Conservation (phyloP, 35 echinoderm and acorn worm species). For the Chiridota heheva region DNA sequence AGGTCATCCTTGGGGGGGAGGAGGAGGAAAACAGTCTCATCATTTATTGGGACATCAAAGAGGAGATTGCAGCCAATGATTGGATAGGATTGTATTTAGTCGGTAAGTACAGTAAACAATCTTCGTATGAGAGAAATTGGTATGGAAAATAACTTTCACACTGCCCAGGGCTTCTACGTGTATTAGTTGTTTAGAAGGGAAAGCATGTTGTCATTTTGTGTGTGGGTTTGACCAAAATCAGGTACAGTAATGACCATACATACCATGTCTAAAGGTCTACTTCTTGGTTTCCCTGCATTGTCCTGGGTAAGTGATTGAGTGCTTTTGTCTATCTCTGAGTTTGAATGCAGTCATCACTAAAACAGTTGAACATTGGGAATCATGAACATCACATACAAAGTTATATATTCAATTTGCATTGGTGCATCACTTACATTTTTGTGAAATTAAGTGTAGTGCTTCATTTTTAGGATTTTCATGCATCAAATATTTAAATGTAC, state of each 20-base stretch:
- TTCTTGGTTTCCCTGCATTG: background rate
- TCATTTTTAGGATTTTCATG: too few species aligned
- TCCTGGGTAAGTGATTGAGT: too few species aligned
- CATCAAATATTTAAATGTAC: too few species aligned
- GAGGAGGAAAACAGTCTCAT: conserved; percentile 64
- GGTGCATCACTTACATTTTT: too few species aligned
- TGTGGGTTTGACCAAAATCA: background rate
- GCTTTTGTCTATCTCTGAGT: too few species aligned
- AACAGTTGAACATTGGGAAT: too few species aligned
- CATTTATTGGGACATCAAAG: conserved; percentile 92
- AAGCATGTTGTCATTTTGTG: background rate
- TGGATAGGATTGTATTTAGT: conserved; percentile 93
- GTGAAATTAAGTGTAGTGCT: too few species aligned
- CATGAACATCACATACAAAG: too few species aligned
- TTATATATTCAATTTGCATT: too few species aligned
- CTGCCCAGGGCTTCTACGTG: background rate
- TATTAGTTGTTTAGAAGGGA: background rate
- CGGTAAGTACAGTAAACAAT: conserved; percentile 60
- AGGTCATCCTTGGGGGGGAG: conserved; percentile 59
- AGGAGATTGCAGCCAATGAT: conserved; percentile 62
- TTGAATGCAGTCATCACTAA: too few species aligned
- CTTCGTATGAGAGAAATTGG: background rate
- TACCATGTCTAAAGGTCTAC: background rate
- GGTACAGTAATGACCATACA: background rate
- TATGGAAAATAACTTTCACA: background rate